A percentile compares a stretch with the other conserved stretches of the same genome.
phyloP scores from a whole-genome alignment of 2,888 invertebrate genomes.

The Caradrina kadenii region DNA sequence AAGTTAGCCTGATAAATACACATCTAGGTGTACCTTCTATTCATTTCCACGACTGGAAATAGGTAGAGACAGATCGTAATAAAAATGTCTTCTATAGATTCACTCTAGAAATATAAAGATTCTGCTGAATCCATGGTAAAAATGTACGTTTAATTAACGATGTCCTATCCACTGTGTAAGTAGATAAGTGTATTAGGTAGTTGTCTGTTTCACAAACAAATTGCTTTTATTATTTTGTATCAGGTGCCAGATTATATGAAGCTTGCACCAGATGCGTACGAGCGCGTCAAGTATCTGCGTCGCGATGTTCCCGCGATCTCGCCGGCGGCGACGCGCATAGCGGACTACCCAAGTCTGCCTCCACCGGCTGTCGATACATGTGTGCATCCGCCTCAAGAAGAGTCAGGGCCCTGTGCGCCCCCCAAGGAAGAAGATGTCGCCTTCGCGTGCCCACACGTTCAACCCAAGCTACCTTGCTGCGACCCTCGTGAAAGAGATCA shows the following conservation, averaged over 20 bases:
- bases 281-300: constrained; percentile 79
- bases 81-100: too few relatives aligned
- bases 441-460: constrained; percentile 81
- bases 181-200: too few relatives aligned
- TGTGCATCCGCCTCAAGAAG: constrained; percentile 69
- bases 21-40: not conserved
- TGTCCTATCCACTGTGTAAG: too few relatives aligned
- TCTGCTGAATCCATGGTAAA: too few relatives aligned
- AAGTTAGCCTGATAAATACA: not conserved
- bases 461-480: constrained; percentile 79
- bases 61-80: not conserved
- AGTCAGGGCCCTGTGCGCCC: constrained; percentile 72
- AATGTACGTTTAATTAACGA: too few relatives aligned
- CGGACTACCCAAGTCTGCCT: constrained; percentile 71
- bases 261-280: constrained; percentile 80
- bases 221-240: not conserved
- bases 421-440: constrained; percentile 81
- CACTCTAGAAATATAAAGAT: too few relatives aligned
- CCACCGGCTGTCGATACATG: constrained; percentile 73
- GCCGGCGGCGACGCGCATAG: constrained; percentile 78
- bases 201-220: not conserved
- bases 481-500: constrained; percentile 69
- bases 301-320: constrained; percentile 81
- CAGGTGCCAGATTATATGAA: constrained; percentile 85
- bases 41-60: not conserved